phyloP scores from a whole-genome alignment of 92 coral and sea anemone genomes.

The Bergia puertoricense region DNA sequence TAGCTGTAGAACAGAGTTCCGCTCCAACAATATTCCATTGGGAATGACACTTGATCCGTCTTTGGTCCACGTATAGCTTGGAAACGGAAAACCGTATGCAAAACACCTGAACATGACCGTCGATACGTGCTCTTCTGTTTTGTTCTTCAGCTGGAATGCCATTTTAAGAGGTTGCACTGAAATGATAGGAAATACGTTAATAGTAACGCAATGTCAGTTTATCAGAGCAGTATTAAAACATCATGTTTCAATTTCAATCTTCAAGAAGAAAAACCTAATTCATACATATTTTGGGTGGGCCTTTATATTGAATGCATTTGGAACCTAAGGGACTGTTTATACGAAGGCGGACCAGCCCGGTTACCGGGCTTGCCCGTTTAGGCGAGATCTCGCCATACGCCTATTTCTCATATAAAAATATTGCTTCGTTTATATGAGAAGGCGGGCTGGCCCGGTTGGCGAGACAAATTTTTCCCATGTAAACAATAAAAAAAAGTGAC shows the following conservation, averaged over 20 bases:
- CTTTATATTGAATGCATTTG: background rate
- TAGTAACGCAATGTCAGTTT: background rate
- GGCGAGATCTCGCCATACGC: no score
- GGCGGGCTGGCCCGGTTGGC: no score
- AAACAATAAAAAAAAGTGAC: no score
- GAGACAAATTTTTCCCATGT: no score
- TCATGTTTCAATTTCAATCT: no score
- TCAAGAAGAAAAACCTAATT: no score
- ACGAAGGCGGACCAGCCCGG: no score
- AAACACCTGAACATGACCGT: background rate
- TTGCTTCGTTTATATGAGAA: no score
- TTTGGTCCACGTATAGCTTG: conserved; percentile 27
- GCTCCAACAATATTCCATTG: background rate
- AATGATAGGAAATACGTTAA: background rate
- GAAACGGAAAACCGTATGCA: conserved; percentile 19
- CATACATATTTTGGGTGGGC: no score
- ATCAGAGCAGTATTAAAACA: background rate
- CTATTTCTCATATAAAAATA: no score
- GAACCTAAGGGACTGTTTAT: no score
- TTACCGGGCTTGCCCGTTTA: no score
- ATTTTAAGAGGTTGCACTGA: conserved; percentile 7
- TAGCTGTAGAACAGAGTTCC: conserved; percentile 7
- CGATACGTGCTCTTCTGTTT: conserved; percentile 9
- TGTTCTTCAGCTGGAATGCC: conserved; percentile 6
- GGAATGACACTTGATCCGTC: conserved; percentile 23